These are phyloP conservation scores for Megastigmus dorsalis DNA, from an alignment of 2,888 invertebrate species.

Conservation along the genomic window DNA sequence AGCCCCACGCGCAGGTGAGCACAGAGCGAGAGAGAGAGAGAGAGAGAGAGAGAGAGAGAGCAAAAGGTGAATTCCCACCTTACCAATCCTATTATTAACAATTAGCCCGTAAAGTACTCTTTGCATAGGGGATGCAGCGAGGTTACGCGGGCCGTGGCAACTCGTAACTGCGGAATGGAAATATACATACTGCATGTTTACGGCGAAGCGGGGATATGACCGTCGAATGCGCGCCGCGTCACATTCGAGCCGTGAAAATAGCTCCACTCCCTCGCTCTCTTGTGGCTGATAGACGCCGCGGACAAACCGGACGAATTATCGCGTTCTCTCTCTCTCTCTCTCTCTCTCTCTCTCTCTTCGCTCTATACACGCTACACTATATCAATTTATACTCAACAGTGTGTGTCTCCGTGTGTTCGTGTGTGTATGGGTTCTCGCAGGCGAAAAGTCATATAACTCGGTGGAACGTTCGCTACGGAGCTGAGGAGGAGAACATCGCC, in stretches of 20 bases:
- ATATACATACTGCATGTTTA: conserved; percentile 74
- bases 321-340: too few species aligned
- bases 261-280: background rate
- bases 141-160: conserved; percentile 60
- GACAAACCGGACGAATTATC: conserved; percentile 33
- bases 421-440: too few species aligned
- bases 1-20: too few species aligned
- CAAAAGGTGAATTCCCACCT: conserved; percentile 75
- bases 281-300: conserved; percentile 50
- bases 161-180: conserved; percentile 74
- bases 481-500: conserved; percentile 23
- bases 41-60: too few species aligned
- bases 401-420: background rate
- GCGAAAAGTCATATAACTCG: conserved; percentile 17
- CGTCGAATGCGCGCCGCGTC: conserved; percentile 60
- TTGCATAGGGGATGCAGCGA: conserved; percentile 65
- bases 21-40: too few species aligned
- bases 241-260: too few species aligned
- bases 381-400: conserved; percentile 25
- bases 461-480: too few species aligned
- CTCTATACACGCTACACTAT: too few species aligned
- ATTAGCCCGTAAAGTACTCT: conserved; percentile 74
- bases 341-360: too few species aligned
- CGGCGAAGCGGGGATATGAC: too few species aligned
- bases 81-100: conserved; percentile 75